Base-by-base conservation (phyloP, 2,797 vertebrate genomes). In the Perodicticus potto region DNA sequence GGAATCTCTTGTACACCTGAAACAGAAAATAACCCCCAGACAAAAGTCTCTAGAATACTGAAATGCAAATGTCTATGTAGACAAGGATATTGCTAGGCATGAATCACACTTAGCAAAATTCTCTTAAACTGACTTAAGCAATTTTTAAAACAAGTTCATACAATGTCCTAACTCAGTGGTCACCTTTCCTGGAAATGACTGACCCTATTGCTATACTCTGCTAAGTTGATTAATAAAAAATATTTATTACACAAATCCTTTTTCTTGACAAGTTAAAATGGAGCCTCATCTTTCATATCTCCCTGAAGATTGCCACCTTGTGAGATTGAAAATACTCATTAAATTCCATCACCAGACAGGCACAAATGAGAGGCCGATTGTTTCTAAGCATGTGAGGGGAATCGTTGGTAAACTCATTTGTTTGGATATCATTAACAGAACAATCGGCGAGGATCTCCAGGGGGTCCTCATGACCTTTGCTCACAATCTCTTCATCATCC, bases 381-480 rank as follows among this genome's bases (percentile, higher is more conserved):
- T 99, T 99, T 99, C 99, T 98, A 98, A 98, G 98, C 98, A 97
- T 98, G 98, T 98, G 98, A 98, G 98, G 98, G 98, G 99, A 99
- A 99, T 99, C 98, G 98, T 99, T 99, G 99, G 99, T 99, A 99
- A 99, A 99, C 98, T 98, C 99, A 98, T 99, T 99, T 99, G 99
- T 99, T 99, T 99, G 99, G 98, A 98, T 99, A 99, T 99, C 98
- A 98, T 99, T 99, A 99, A 99, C 99, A 99, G 99, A 99, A 99
- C 99, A 97, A 99, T 99, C 98, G 99, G 98, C 61, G 99, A 99
- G 74, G 99, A 99, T 99, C 99, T 99, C 99, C 99, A 98, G 99
- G 99, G 99, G 99, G 99, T 99, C 97, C 99, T 99, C 76, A 96
- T 99, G 99, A 99, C 99, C 99, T 99, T 99, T 99, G 99, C 99